phyloP scores from a whole-genome alignment of 2,113 vertebrate species.

The Geothlypis trichas region DNA sequence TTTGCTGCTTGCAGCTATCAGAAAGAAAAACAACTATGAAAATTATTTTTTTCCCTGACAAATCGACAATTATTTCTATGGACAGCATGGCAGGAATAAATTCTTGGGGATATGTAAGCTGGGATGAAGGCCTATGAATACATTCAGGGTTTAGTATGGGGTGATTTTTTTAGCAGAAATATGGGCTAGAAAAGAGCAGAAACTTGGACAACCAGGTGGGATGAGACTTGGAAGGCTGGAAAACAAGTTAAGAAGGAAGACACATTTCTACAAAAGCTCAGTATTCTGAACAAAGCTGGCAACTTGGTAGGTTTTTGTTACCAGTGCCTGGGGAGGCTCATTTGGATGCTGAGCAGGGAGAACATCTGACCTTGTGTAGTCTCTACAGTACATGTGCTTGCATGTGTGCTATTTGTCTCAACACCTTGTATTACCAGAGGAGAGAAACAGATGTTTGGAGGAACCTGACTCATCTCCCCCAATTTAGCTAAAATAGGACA shows the following conservation, averaged over 20 bases:
- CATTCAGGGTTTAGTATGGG: rapidly evolving
- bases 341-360: not conserved
- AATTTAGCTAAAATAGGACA: not conserved
- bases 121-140: not conserved
- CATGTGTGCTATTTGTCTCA: conserved; percentile 9
- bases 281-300: not conserved
- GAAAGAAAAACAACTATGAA: not conserved
- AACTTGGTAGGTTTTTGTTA: not conserved
- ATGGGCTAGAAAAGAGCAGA: not conserved
- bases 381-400: not conserved
- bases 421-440: conserved; percentile 38
- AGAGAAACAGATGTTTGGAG: conserved; percentile 18
- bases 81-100: not conserved
- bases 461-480: not conserved
- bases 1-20: not conserved
- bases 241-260: not conserved
- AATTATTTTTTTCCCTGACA: not conserved
- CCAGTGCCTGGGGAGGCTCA: not conserved
- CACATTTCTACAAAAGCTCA: not conserved
- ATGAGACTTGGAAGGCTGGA: not conserved
- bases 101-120: not conserved
- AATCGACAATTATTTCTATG: not conserved
- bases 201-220: not conserved
- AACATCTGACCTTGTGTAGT: not conserved
- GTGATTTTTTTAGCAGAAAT: not conserved